A percentile compares a stretch with the other conserved stretches of the same genome.
phyloP scores from a whole-genome alignment of 2,113 vertebrate species.

The Cricetomys ansorgei region DNA sequence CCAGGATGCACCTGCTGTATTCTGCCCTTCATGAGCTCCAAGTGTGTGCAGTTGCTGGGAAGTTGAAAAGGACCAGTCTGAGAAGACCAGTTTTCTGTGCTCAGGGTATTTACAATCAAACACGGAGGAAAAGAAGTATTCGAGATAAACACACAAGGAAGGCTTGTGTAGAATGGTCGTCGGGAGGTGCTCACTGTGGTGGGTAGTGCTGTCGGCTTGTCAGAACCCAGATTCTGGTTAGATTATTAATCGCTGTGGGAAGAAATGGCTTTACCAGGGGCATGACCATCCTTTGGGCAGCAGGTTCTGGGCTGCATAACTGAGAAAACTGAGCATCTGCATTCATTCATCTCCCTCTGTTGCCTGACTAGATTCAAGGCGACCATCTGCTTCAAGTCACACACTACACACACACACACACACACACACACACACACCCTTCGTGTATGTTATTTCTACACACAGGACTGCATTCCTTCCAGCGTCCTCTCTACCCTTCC shows the following conservation, averaged over 20 bases:
- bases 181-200: background rate
- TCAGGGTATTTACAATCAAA: background rate
- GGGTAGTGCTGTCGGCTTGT: background rate
- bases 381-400: background rate
- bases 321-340: background rate
- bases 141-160: background rate
- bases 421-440: background rate
- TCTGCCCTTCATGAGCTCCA: accelerated
- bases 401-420: background rate
- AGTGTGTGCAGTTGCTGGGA: accelerated
- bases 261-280: background rate
- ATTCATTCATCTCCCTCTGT: no score
- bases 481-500: background rate
- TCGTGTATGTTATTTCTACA: background rate
- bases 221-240: background rate
- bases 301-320: no score
- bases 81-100: background rate
- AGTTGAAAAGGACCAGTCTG: background rate
- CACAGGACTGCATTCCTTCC: background rate
- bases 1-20: accelerated
- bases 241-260: background rate
- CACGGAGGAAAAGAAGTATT: background rate
- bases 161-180: accelerated
- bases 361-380: no score
- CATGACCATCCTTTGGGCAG: background rate